Conservation (phyloP, 2,888 invertebrate species). For the Myopa tessellatipennis region DNA sequence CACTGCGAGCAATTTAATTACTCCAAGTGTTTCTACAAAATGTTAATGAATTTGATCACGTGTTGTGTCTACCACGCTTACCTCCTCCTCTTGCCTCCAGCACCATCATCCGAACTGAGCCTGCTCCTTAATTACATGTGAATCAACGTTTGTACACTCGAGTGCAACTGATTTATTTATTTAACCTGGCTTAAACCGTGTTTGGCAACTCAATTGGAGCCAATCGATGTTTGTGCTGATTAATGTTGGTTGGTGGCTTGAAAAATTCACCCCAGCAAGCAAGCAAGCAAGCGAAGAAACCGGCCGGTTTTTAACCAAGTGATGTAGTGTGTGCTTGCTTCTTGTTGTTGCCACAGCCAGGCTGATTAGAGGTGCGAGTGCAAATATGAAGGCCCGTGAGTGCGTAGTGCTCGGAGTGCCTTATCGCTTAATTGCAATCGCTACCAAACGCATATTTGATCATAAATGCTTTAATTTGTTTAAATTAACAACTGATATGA, state of each 20-base stretch:
- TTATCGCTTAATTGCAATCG: conserved; percentile 30
- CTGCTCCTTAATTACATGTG: conserved; percentile 34
- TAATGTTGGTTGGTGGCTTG: conserved; percentile 3
- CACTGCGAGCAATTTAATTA: too few species aligned
- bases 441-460: conserved; percentile 8
- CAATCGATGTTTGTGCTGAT: conserved; percentile 14
- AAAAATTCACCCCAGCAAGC: background rate
- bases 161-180: conserved; percentile 37
- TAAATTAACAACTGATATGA: conserved; percentile 3
- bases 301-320: too few species aligned
- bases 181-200: conserved; percentile 36
- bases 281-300: background rate
- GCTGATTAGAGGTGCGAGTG: conserved; percentile 7
- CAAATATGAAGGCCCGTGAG: background rate
- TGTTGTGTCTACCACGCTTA: conserved; percentile 4
- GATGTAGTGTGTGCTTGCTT: background rate
- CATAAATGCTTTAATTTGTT: conserved; percentile 7
- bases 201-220: conserved; percentile 33
- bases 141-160: conserved; percentile 32
- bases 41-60: conserved; percentile 34
- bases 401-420: background rate
- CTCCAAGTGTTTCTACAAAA: conserved; percentile 9
- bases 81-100: background rate
- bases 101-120: background rate
- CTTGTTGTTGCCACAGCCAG: background rate